A percentile compares a stretch with the other conserved stretches of the same genome.
Evolutionary conservation across 2,888 invertebrate species (phyloP).

Genomic region (Andrena bicolor): DNA sequence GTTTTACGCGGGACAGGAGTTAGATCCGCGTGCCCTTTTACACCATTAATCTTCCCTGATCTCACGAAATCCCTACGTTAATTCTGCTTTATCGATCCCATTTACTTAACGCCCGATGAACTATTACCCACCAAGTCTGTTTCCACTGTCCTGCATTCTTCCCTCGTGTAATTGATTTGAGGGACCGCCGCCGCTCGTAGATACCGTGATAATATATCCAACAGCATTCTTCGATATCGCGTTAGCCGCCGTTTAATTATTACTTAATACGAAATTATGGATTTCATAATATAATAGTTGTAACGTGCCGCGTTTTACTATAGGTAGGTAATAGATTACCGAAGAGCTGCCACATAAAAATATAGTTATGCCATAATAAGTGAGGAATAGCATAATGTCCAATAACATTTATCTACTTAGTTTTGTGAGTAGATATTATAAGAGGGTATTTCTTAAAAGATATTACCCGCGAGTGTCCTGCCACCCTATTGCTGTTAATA

Average conservation of each 20-base stretch:
- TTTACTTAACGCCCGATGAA: conserved; percentile 21
- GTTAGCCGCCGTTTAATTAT: neutral
- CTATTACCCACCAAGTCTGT: conserved; percentile 1
- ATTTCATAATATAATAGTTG: neutral
- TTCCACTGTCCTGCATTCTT: neutral
- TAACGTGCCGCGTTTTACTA: neutral
- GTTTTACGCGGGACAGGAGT: conserved; percentile 40
- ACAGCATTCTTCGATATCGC: neutral
- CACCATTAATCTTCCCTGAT: conserved; percentile 44
- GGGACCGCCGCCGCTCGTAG: neutral
- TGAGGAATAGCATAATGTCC: too few relatives aligned
- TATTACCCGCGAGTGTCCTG: too few relatives aligned
- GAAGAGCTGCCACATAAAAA: too few relatives aligned
- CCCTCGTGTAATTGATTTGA: conserved; percentile 4
- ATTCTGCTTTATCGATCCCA: conserved; percentile 45
- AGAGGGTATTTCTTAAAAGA: too few relatives aligned
- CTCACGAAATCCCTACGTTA: conserved; percentile 25
- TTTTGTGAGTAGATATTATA: too few relatives aligned
- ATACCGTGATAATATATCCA: neutral
- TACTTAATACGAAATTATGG: conserved; percentile 1
- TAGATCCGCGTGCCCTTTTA: conserved; percentile 41
- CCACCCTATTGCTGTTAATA: too few relatives aligned
- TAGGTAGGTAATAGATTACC: too few relatives aligned
- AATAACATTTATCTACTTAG: too few relatives aligned
- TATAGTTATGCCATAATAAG: too few relatives aligned